phyloP scores from a whole-genome alignment of 2,113 vertebrate species.

The Formicarius rufipectus region DNA sequence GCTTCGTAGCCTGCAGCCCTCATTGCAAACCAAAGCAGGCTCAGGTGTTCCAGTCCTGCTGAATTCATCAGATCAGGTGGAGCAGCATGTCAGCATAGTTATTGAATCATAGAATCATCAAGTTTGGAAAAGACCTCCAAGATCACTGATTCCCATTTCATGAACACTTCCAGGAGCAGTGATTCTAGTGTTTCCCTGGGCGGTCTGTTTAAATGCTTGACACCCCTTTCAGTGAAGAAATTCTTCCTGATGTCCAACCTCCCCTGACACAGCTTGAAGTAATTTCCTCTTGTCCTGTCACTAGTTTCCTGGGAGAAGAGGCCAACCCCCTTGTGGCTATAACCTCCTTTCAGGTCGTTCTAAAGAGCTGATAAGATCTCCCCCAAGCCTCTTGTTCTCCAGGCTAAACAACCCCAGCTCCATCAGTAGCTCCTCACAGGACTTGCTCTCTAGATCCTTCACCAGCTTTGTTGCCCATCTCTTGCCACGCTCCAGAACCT shows the following conservation, averaged over 20 bases:
- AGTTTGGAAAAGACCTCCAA: not conserved
- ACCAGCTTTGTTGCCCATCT: not conserved
- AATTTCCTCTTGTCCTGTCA: not conserved
- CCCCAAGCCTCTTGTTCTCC: not conserved
- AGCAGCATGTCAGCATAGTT: accelerated
- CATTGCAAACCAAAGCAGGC: not conserved
- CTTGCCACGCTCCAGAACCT: not conserved
- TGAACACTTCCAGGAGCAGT: not conserved
- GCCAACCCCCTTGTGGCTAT: not conserved
- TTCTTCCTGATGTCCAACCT: not conserved
- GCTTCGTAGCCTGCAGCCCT: not conserved
- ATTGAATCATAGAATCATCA: not conserved
- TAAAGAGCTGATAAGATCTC: not conserved
- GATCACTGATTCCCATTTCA: not conserved
- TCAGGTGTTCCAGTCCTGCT: not conserved
- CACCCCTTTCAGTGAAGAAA: not conserved
- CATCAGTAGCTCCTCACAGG: not conserved
- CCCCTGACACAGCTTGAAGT: not conserved
- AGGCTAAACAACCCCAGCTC: not conserved
- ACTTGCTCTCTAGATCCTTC: not conserved
- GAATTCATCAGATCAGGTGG: not conserved
- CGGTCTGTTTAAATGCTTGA: not conserved
- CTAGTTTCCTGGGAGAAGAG: not conserved
- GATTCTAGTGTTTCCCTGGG: not conserved
- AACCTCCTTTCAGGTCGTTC: not conserved